phyloP scores from a whole-genome alignment of 2,797 vertebrate species.

The Bothrops alternatus region DNA sequence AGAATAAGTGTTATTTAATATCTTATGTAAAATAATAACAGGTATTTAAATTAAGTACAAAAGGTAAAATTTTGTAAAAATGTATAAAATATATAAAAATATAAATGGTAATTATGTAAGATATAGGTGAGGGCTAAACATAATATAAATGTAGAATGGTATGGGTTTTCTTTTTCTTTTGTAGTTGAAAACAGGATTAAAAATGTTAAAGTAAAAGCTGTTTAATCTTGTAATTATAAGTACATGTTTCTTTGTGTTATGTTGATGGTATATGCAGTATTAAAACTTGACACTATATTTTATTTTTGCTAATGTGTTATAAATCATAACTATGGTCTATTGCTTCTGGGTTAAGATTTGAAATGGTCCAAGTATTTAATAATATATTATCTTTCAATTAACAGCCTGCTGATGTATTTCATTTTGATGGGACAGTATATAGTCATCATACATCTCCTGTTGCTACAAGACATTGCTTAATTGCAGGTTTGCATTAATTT shows the following conservation, averaged over 20 bases:
- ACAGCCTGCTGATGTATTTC: conserved; percentile 88
- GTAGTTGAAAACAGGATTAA: not conserved
- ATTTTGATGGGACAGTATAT: conserved; percentile 91
- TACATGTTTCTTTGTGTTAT: not conserved
- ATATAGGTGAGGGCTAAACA: not conserved
- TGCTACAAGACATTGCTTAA: conserved; percentile 90
- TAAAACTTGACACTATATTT: not conserved
- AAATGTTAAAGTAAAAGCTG: not conserved
- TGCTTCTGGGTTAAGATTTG: conserved; percentile 33
- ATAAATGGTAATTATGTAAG: not conserved
- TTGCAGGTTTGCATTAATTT: conserved; percentile 81
- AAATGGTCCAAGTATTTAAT: conserved; percentile 15
- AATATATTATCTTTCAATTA: conserved; percentile 52
- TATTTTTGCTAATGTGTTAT: not conserved
- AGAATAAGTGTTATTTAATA: not conserved
- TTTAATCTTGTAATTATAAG: not conserved
- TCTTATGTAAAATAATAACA: not conserved
- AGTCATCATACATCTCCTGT: conserved; percentile 94
- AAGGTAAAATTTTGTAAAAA: not conserved
- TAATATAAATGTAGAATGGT: not conserved
- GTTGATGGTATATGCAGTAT: not conserved
- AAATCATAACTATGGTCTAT: not conserved
- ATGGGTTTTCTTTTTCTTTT: not conserved
- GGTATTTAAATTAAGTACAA: not conserved
- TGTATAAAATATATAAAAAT: not conserved